phyloP scores from a whole-genome alignment of 2,113 vertebrate species.

The Osmerus mordax region DNA sequence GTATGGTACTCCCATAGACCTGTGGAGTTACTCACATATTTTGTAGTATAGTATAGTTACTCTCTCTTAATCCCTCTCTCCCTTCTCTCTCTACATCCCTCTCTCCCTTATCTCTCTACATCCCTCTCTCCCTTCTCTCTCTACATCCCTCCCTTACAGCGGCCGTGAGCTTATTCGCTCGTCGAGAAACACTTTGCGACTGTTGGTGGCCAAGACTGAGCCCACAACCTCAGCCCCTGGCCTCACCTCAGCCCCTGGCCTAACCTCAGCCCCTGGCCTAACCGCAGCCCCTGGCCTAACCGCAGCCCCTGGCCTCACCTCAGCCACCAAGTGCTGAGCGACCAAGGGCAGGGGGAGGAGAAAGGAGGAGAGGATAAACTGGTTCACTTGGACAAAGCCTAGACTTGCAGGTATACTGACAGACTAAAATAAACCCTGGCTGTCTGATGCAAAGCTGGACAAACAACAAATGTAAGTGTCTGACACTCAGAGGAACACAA shows the following conservation, averaged over 20 bases:
- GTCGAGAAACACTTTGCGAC: slow-evolving; percentile 60
- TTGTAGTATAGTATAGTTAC: background rate
- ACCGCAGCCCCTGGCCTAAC: background rate
- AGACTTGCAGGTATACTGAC: too few relatives aligned
- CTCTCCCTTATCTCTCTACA: background rate
- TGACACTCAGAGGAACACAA: too few relatives aligned
- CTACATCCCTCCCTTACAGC: slow-evolving; percentile 38
- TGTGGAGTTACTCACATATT: background rate
- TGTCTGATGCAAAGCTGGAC: too few relatives aligned
- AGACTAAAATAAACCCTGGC: too few relatives aligned
- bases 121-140: background rate
- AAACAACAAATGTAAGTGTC: too few relatives aligned
- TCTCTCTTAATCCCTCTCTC: background rate
- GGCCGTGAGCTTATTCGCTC: slow-evolving; percentile 71
- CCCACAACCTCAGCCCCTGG: background rate
- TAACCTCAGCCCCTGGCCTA: slow-evolving; percentile 33
- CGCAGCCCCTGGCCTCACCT: slow-evolving; percentile 11
- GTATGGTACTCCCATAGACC: background rate
- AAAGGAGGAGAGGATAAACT: background rate
- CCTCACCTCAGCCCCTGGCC: slow-evolving; percentile 42
- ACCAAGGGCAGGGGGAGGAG: background rate
- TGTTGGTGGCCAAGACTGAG: slow-evolving; percentile 72
- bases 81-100: background rate
- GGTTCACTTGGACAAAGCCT: too few relatives aligned
- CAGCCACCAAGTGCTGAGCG: slow-evolving; percentile 51